A percentile compares a stretch with the other conserved stretches of the same genome.
These are phyloP conservation scores for Dendrocincla tyrannina DNA, from an alignment of 2,797 vertebrate genomes.

Conservation along the genomic window DNA sequence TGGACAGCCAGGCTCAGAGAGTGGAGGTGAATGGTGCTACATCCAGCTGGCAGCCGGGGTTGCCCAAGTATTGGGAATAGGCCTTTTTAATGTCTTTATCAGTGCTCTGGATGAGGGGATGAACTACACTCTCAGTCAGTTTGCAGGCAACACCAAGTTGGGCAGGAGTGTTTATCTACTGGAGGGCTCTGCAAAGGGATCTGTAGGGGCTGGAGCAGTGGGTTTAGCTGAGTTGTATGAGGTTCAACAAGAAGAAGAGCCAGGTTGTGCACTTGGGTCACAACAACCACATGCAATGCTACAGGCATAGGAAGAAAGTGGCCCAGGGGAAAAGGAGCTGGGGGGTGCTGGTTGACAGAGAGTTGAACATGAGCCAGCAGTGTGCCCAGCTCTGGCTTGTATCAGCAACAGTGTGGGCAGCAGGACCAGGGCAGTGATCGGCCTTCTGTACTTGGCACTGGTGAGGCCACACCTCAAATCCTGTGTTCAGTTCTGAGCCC, in stretches of 20 bases:
- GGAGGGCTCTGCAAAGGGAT: not conserved
- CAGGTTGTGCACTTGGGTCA: not conserved
- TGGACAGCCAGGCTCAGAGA: not conserved
- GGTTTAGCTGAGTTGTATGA: no score
- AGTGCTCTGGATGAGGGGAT: not conserved
- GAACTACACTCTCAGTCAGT: not conserved
- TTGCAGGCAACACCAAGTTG: not conserved
- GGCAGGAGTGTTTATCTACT: not conserved
- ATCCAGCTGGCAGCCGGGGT: not conserved
- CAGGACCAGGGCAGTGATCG: not conserved
- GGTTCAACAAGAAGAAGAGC: not conserved
- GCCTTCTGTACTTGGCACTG: not conserved
- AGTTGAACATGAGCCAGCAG: not conserved
- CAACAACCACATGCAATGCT: not conserved
- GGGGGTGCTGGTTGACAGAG: not conserved
- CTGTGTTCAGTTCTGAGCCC: not conserved
- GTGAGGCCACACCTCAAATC: accelerated
- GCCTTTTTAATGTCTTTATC: not conserved
- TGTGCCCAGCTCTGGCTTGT: not conserved
- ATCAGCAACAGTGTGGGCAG: not conserved
- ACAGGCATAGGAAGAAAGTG: not conserved
- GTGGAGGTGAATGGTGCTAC: not conserved
- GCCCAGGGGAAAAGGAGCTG: not conserved
- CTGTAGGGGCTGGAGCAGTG: not conserved
- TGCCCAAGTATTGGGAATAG: not conserved